A percentile compares a stretch with the other conserved stretches of the same genome.
phyloP scores from a whole-genome alignment of 2,888 invertebrate genomes.

The Operophtera brumata region DNA sequence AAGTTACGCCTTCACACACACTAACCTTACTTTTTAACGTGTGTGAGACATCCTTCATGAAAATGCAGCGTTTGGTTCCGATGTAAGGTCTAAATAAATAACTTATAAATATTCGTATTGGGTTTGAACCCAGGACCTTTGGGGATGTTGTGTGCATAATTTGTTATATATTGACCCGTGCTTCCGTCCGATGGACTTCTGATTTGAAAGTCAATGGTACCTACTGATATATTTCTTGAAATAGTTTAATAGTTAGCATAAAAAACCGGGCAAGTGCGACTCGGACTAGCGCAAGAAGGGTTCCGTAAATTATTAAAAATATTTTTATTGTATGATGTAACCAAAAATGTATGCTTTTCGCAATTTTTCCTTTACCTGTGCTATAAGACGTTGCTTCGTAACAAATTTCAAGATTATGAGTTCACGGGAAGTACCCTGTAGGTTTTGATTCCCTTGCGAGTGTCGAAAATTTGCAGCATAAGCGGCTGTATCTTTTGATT shows the following conservation, averaged over 20 bases:
- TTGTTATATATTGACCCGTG: constrained; percentile 28
- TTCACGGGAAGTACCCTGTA: no score
- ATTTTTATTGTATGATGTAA: no score
- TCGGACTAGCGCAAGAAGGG: no score
- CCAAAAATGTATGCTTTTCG: no score
- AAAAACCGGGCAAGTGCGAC: no score
- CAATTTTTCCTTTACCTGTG: no score
- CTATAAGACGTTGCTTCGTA: no score
- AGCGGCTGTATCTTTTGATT: no score
- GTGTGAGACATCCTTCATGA: constrained; percentile 60
- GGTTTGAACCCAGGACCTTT: constrained; percentile 28
- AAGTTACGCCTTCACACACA: constrained; percentile 64
- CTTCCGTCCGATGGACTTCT: constrained; percentile 24
- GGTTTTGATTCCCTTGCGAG: no score
- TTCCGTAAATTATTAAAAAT: no score
- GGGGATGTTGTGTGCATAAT: constrained; percentile 26
- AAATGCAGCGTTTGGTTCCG: constrained; percentile 53
- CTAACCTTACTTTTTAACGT: constrained; percentile 36
- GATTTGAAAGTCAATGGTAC: constrained; percentile 11
- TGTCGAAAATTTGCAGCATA: no score
- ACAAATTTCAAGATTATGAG: no score
- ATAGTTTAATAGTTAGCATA: not conserved
- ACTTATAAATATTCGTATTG: constrained; percentile 30
- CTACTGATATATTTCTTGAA: not conserved
- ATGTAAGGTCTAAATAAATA: constrained; percentile 22